A percentile compares a stretch with the other conserved stretches of the same genome.
These are phyloP conservation scores for Oryzias curvinotus DNA, from an alignment of 2,113 vertebrate genomes.

Conservation along the genomic window DNA sequence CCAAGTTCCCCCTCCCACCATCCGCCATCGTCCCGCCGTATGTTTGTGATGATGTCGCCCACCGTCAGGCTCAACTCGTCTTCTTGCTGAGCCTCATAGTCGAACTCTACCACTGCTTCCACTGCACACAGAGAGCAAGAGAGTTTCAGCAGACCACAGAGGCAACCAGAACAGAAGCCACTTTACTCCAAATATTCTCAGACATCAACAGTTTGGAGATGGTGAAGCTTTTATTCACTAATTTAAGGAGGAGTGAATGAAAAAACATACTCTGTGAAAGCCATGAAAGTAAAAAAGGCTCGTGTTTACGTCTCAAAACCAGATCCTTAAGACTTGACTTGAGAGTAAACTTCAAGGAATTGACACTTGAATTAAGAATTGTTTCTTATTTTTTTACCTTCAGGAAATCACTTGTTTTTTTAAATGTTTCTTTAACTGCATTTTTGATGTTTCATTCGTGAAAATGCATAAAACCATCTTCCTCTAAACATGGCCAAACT, in stretches of 20 bases:
- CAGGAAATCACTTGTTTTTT: too few species aligned
- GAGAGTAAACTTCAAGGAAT: too few species aligned
- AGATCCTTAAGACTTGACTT: too few species aligned
- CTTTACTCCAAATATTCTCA: background rate
- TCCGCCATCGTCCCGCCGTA: slow-evolving; percentile 94
- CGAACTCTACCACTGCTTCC: slow-evolving; percentile 99
- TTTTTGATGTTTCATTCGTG: too few species aligned
- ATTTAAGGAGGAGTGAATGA: slow-evolving; percentile 5
- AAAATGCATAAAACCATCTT: too few species aligned
- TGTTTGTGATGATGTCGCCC: slow-evolving; percentile 96
- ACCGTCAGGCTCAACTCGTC: slow-evolving; percentile 97
- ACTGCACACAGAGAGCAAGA: slow-evolving; percentile 71
- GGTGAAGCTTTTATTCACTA: background rate
- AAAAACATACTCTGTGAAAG: background rate
- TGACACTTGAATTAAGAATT: too few species aligned
- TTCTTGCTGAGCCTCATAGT: slow-evolving; percentile 97
- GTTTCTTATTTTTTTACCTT: too few species aligned
- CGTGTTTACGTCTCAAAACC: too few species aligned
- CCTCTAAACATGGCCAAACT: too few species aligned
- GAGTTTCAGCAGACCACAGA: background rate
- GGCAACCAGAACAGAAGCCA: background rate
- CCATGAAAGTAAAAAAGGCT: background rate
- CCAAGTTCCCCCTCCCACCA: slow-evolving; percentile 99
- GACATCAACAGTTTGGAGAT: background rate
- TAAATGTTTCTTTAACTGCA: too few species aligned